Evolutionary conservation across 2,888 invertebrate species (phyloP), one percentile per base, ranked within the genome.

Genomic region (Tribolium freemani): DNA sequence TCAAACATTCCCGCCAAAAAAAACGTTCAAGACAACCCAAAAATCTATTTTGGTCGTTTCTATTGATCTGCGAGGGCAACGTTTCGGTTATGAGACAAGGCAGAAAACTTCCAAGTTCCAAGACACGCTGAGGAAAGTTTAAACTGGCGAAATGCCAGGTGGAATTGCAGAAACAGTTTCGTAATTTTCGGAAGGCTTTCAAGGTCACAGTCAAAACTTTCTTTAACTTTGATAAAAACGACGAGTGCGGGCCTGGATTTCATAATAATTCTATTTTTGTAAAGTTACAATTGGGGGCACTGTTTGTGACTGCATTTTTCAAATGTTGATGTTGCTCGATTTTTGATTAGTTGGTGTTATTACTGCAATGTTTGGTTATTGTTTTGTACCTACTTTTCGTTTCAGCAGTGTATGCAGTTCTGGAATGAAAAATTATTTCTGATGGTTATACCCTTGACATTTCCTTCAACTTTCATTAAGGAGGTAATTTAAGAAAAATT

Each of bases 41-140:
- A 16, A 16, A 16, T 1, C 16, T 1, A 16, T 31, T 21, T 20
- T 53, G 16, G 53, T 21, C 21, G 21, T 16, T 21, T 53, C 21
- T 16, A 16, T 16, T 2, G 16, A 16, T 16, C n/a, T 16, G 13
- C 11, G 51, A 21, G 51, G 9, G 16, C 31, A 56, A 38, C 38
- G 58, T 30, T 8, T 9, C 58, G 10, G 20, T 38, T 45, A 44
- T 21, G 45, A 45, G 38, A 58, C 38, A 38, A 58, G 31, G n/a
- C 31, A 38, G 26, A 30, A 44, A 61, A 46, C 30, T 61, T 48
- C n/a, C 6, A 10, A 60, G 46, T 26, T 26, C 5, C 8, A 38
- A 38, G n/a, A n/a, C n/a, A n/a, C n/a, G n/a, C n/a, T 16, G 46
- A 46, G 46, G 61, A 61, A 61, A 61, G 61, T 61, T 61, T 61